Percentiles rank a stretch among this genome's conserved stretches.
Evolutionary conservation across 2,888 invertebrate genomes (phyloP).

Genomic region (Hemaris fuciformis): DNA sequence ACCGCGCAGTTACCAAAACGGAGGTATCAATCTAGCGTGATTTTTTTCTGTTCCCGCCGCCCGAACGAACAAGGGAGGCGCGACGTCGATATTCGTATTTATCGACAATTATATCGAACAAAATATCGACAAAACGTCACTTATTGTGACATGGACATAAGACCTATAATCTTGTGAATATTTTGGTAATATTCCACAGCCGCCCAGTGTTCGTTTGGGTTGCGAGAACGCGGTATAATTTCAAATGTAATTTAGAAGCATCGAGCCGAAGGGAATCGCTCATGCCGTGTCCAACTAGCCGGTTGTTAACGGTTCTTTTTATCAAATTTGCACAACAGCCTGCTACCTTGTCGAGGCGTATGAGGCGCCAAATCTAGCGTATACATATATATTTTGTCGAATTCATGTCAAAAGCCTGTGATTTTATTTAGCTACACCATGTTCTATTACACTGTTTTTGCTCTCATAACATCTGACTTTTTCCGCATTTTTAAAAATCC

Average conservation of each 20-base stretch:
- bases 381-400: slow-evolving; percentile 37
- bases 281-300: slow-evolving; percentile 37
- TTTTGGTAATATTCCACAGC: background rate
- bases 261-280: slow-evolving; percentile 34
- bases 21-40: slow-evolving; percentile 47
- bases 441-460: slow-evolving; percentile 54
- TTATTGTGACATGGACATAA: background rate
- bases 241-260: slow-evolving; percentile 39
- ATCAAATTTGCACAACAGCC: slow-evolving; percentile 39
- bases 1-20: slow-evolving; percentile 40
- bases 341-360: slow-evolving; percentile 35
- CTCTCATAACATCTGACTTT: slow-evolving; percentile 64
- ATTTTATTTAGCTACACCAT: slow-evolving; percentile 59
- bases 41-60: slow-evolving; percentile 27
- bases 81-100: background rate
- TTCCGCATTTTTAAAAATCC: slow-evolving; percentile 60
- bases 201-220: background rate
- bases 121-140: background rate
- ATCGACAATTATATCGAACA: background rate
- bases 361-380: slow-evolving; percentile 56
- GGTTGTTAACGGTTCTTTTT: slow-evolving; percentile 33
- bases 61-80: slow-evolving; percentile 24
- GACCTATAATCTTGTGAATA: no score
- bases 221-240: slow-evolving; percentile 9
- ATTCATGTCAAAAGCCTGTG: slow-evolving; percentile 62